Evolutionary conservation across 35 echinoderm and acorn worm genomes (phyloP).

Genomic region (Chiridota heheva): DNA sequence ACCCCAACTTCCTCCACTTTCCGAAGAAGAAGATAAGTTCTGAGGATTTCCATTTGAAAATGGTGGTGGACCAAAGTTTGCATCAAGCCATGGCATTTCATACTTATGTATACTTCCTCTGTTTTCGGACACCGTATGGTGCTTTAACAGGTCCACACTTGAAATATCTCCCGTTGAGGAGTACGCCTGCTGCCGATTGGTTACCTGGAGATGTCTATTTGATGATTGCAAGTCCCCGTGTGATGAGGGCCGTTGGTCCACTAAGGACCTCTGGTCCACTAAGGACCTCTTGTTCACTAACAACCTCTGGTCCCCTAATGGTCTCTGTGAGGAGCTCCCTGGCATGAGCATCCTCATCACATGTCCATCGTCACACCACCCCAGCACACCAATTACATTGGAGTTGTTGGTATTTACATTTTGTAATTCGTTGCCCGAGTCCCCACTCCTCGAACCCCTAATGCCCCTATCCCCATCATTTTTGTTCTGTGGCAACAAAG

Average conservation of each 20-base stretch:
- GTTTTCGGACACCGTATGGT: constrained; percentile 25
- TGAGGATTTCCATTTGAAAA: no score
- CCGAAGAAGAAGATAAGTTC: background rate
- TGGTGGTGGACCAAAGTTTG: no score
- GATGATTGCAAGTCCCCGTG: background rate
- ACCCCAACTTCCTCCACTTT: constrained; percentile 2
- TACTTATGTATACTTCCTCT: constrained; percentile 11
- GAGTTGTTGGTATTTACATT: constrained; percentile 42
- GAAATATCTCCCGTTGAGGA: constrained; percentile 32
- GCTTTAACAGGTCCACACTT: constrained; percentile 38
- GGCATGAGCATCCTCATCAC: constrained; percentile 25
- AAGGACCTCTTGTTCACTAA: background rate
- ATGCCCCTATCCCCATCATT: no score
- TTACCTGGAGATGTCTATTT: no score
- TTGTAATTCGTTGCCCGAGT: constrained; percentile 7
- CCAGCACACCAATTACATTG: constrained; percentile 32
- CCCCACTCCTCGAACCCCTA: no score
- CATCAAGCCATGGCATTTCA: constrained; percentile 31
- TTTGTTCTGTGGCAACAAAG: no score
- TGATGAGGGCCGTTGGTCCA: no score
- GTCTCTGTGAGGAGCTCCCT: constrained; percentile 29
- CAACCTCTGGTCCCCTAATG: background rate
- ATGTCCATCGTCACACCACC: constrained; percentile 42
- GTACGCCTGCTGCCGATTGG: no score
- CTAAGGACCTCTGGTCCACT: background rate